Evolutionary conservation across 2,888 invertebrate genomes (phyloP).

Genomic region (Teinopalpus imperialis): DNA sequence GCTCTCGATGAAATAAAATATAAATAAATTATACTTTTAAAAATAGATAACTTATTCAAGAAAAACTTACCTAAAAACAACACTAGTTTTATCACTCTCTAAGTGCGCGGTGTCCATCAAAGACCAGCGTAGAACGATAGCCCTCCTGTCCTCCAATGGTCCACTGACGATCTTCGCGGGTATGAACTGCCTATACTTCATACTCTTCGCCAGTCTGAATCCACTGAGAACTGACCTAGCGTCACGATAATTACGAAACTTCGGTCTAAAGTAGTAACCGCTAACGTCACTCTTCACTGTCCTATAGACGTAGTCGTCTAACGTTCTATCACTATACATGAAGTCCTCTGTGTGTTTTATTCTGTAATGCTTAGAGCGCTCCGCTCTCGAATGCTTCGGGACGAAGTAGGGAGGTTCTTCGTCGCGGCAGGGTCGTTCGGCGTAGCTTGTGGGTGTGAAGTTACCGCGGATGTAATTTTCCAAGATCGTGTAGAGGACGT

Average conservation of each 20-base stretch:
- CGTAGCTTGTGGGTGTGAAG: slow-evolving; percentile 65
- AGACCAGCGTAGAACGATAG: slow-evolving; percentile 64
- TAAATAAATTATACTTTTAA: too few relatives aligned
- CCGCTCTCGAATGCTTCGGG: slow-evolving; percentile 52
- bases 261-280: slow-evolving; percentile 64
- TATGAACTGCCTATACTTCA: slow-evolving; percentile 43
- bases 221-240: slow-evolving; percentile 50
- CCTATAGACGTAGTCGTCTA: slow-evolving; percentile 33
- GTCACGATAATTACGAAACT: slow-evolving; percentile 46
- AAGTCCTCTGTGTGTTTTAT: slow-evolving; percentile 32
- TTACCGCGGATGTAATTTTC: slow-evolving; percentile 64
- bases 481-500: slow-evolving; percentile 64
- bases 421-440: slow-evolving; percentile 60
- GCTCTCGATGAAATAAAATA: too few relatives aligned
- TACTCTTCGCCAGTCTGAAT: slow-evolving; percentile 37
- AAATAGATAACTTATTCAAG: slow-evolving; percentile 1
- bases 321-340: slow-evolving; percentile 20
- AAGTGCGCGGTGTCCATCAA: slow-evolving; percentile 59
- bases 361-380: slow-evolving; percentile 52
- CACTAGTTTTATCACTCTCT: slow-evolving; percentile 60
- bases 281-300: slow-evolving; percentile 43
- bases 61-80: slow-evolving; percentile 75
- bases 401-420: slow-evolving; percentile 64
- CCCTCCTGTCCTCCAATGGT: slow-evolving; percentile 47
- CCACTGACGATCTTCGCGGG: slow-evolving; percentile 65